A percentile compares a stretch with the other conserved stretches of the same genome.
phyloP scores from a whole-genome alignment of 2,113 vertebrate genomes.

The Chlorocebus sabaeus region DNA sequence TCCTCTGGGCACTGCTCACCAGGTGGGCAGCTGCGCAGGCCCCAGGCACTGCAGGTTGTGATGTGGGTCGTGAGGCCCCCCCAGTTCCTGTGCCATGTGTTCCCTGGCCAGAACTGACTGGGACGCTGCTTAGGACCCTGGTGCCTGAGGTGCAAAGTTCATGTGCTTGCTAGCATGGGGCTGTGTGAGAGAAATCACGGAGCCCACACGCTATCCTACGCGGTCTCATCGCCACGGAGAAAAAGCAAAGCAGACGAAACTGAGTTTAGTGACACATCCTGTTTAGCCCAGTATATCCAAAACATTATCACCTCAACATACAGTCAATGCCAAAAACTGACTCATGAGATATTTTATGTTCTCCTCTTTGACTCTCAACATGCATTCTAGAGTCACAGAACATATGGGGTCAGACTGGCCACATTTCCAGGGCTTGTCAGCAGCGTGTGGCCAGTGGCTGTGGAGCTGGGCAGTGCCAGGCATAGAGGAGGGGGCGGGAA shows the following conservation, averaged over 20 bases:
- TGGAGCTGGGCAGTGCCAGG: fast-evolving
- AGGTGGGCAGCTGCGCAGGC: too few species aligned
- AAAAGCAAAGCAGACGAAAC: not conserved
- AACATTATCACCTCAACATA: not conserved
- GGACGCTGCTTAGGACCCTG: not conserved
- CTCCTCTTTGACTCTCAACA: too few species aligned
- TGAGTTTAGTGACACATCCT: fast-evolving
- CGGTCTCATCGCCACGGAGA: not conserved
- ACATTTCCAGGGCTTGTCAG: not conserved
- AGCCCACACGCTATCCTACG: fast-evolving
- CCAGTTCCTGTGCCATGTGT: not conserved
- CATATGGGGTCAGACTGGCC: not conserved
- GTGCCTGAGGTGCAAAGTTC: too few species aligned
- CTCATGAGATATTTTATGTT: fast-evolving
- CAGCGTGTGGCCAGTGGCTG: not conserved
- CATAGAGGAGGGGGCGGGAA: not conserved
- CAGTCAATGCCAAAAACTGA: fast-evolving
- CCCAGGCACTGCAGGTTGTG: too few species aligned
- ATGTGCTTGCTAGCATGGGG: too few species aligned
- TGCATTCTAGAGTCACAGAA: not conserved
- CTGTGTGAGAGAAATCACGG: not conserved
- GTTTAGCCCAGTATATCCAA: fast-evolving
- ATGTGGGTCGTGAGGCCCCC: not conserved
- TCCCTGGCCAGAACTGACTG: not conserved
- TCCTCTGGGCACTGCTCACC: not conserved